Evolutionary conservation across 1,140 invertebrate species (phyloP).

Genomic region (Periplaneta americana): DNA sequence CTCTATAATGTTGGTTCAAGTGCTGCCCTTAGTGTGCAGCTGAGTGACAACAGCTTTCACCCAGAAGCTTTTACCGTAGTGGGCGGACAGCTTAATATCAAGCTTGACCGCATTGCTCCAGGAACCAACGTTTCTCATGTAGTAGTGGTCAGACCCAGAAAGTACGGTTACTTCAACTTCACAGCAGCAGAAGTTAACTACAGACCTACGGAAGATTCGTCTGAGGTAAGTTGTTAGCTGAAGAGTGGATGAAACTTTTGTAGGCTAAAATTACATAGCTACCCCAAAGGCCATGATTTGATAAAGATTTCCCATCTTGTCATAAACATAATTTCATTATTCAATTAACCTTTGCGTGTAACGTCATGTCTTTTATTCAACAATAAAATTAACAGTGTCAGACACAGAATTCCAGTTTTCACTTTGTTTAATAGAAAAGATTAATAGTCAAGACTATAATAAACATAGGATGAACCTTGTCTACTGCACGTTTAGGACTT

Average conservation of each 20-base stretch:
- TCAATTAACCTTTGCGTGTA: too few species aligned
- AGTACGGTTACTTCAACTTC: conserved; percentile 95
- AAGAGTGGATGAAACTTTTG: too few species aligned
- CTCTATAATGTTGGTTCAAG: conserved; percentile 80
- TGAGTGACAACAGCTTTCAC: conserved; percentile 87
- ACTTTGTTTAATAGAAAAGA: background rate
- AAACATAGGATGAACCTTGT: background rate
- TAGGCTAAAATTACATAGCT: too few species aligned
- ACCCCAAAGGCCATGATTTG: too few species aligned
- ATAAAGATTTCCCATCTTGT: too few species aligned
- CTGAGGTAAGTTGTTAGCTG: conserved; percentile 50
- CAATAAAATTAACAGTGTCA: too few species aligned
- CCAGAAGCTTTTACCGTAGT: conserved; percentile 82
- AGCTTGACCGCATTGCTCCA: conserved; percentile 84
- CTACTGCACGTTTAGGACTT: background rate
- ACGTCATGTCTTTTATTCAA: too few species aligned
- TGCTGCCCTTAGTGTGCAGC: conserved; percentile 81
- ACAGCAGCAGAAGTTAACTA: conserved; percentile 92
- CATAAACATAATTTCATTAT: too few species aligned
- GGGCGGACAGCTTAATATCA: conserved; percentile 75
- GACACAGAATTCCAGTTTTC: background rate
- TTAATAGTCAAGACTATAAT: background rate
- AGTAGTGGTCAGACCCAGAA: conserved; percentile 83
- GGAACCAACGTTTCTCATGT: conserved; percentile 92
- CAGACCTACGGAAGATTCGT: conserved; percentile 68